phyloP scores from a whole-genome alignment of 2,888 invertebrate genomes.

The Agrilus biguttatus region DNA sequence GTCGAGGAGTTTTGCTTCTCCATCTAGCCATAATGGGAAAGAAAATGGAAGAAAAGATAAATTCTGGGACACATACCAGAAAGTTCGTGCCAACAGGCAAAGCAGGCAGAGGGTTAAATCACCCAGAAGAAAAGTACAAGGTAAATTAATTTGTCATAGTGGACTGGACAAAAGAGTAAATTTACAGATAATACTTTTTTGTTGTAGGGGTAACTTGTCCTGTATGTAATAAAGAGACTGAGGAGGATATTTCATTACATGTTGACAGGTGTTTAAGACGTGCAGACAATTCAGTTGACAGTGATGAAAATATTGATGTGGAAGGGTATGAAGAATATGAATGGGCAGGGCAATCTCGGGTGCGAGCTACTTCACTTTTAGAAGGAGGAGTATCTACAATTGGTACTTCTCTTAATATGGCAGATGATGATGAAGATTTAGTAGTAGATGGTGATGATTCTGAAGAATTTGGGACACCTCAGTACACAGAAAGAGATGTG shows the following conservation, averaged over 20 bases:
- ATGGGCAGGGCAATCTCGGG: slow-evolving; percentile 81
- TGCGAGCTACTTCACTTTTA: slow-evolving; percentile 56
- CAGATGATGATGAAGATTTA: slow-evolving; percentile 52
- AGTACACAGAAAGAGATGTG: slow-evolving; percentile 68
- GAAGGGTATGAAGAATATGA: slow-evolving; percentile 78
- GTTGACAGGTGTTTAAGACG: slow-evolving; percentile 50
- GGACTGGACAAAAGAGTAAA: too few species aligned
- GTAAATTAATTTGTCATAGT: too few species aligned
- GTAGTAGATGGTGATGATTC: slow-evolving; percentile 85
- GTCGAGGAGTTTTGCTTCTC: slow-evolving; percentile 31
- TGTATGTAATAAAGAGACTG: slow-evolving; percentile 59
- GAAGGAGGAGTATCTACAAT: slow-evolving; percentile 48
- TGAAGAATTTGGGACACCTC: slow-evolving; percentile 70
- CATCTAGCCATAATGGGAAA: slow-evolving; percentile 31
- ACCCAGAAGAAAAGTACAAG: slow-evolving; percentile 42
- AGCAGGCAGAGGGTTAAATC: slow-evolving; percentile 49
- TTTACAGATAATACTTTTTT: not conserved
- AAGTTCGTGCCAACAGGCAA: slow-evolving; percentile 59
- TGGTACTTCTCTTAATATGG: slow-evolving; percentile 29
- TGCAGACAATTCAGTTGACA: slow-evolving; percentile 36
- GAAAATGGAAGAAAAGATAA: slow-evolving; percentile 37
- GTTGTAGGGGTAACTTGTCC: slow-evolving; percentile 57
- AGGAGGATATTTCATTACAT: slow-evolving; percentile 58
- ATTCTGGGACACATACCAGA: slow-evolving; percentile 60
- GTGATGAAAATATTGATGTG: slow-evolving; percentile 68